Conservation (phyloP, 2,797 vertebrate genomes). For the Gouania willdenowi region DNA sequence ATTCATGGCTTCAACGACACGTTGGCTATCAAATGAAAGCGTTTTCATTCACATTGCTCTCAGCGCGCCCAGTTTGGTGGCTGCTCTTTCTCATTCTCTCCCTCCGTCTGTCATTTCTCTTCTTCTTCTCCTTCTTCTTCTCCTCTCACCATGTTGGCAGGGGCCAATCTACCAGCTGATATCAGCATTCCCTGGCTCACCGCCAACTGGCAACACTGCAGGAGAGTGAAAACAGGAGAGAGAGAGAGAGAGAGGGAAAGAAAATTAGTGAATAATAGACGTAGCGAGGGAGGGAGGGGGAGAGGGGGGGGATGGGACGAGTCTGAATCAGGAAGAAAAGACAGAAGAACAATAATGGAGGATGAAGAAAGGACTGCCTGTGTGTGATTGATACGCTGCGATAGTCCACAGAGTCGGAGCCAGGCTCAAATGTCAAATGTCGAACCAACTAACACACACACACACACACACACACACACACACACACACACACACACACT, state of each 20-base stretch:
- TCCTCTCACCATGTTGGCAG: slow-evolving; percentile 81
- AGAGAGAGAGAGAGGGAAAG: slow-evolving; percentile 71
- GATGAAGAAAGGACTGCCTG: slow-evolving; percentile 58
- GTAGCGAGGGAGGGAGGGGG: slow-evolving; percentile 65
- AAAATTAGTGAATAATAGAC: no score
- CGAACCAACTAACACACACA: slow-evolving; percentile 63
- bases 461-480: slow-evolving; percentile 32
- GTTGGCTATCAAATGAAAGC: slow-evolving; percentile 63
- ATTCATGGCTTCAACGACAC: slow-evolving; percentile 19
- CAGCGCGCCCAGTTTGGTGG: slow-evolving; percentile 53
- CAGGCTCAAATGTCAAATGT: slow-evolving; percentile 78
- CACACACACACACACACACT: slow-evolving; percentile 13
- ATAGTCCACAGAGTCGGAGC: slow-evolving; percentile 75
- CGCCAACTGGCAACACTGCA: slow-evolving; percentile 80
- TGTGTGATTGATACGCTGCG: slow-evolving; percentile 73
- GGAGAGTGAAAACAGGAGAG: slow-evolving; percentile 63
- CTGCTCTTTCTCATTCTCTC: slow-evolving; percentile 33
- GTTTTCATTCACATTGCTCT: slow-evolving; percentile 52
- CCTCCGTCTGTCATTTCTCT: slow-evolving; percentile 45
- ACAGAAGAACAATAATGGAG: slow-evolving; percentile 69
- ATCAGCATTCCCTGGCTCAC: slow-evolving; percentile 84
- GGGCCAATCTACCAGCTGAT: slow-evolving; percentile 85
- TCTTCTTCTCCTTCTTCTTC: slow-evolving; percentile 55
- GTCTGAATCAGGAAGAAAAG: slow-evolving; percentile 45
- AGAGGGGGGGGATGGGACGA: slow-evolving; percentile 52